phyloP scores from a whole-genome alignment of 1,140 invertebrate species.

The Heliconius hermathena region DNA sequence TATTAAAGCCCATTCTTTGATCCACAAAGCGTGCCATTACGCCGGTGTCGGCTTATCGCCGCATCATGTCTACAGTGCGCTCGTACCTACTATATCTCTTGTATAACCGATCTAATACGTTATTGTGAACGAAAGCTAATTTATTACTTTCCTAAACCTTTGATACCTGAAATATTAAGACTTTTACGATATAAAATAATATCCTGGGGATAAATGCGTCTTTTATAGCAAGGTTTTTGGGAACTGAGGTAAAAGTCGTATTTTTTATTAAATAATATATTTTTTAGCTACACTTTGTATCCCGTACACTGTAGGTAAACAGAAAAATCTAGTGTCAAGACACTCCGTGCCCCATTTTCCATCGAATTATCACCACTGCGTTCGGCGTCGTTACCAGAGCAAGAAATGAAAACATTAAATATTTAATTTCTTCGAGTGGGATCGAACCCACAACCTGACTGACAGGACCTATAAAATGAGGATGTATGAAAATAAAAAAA shows the following conservation, averaged over 20 bases:
- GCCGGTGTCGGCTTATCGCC: not conserved
- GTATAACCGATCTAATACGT: slow-evolving; percentile 1
- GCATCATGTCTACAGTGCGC: not conserved
- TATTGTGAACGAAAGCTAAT: slow-evolving; percentile 6
- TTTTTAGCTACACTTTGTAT: no score
- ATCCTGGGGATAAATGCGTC: not conserved
- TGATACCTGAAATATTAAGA: not conserved
- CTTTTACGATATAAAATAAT: slow-evolving; percentile 9
- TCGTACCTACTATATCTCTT: not conserved
- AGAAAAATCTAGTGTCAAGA: no score
- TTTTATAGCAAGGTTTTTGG: not conserved
- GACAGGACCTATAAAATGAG: no score
- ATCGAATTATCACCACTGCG: no score
- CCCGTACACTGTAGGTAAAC: no score
- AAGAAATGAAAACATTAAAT: no score
- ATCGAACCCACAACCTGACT: no score
- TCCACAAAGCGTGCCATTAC: slow-evolving; percentile 13
- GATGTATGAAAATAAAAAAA: no score
- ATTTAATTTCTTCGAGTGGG: no score
- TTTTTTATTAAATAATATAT: not conserved
- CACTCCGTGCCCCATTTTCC: no score
- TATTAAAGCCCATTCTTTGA: slow-evolving; percentile 26
- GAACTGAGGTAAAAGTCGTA: not conserved
- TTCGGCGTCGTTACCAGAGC: no score
- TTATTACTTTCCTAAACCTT: slow-evolving; percentile 7